A percentile compares a stretch with the other conserved stretches of the same genome.
Evolutionary conservation across 1,140 invertebrate species (phyloP).

Genomic region (Scylla paramamosain): DNA sequence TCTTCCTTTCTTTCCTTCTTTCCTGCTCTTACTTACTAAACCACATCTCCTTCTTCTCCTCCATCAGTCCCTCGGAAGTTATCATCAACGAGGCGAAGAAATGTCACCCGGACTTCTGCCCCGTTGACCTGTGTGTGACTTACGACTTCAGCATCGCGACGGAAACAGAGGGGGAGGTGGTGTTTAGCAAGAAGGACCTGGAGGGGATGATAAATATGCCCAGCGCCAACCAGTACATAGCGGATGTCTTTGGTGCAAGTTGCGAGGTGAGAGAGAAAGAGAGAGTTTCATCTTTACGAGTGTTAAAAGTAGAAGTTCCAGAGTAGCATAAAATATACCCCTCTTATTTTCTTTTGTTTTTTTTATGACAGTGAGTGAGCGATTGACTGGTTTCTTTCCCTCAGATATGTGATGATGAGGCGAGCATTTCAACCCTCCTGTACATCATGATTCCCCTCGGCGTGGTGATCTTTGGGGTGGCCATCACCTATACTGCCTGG

Average conservation of each 20-base stretch:
- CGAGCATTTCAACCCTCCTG: background rate
- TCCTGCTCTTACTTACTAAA: too few species aligned
- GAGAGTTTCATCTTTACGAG: too few species aligned
- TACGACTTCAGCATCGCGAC: background rate
- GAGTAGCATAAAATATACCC: too few species aligned
- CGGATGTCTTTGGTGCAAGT: background rate
- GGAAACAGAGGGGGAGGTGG: background rate
- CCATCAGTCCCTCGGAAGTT: background rate
- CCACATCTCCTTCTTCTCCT: background rate
- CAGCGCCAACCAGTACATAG: background rate
- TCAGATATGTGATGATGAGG: background rate
- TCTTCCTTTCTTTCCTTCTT: too few species aligned
- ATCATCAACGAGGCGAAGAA: background rate
- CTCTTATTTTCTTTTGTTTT: too few species aligned
- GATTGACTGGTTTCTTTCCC: too few species aligned
- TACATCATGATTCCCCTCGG: background rate
- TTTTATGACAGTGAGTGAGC: too few species aligned
- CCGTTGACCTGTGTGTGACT: background rate
- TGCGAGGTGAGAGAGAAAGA: constrained; percentile 15
- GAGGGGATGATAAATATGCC: background rate
- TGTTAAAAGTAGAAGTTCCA: too few species aligned
- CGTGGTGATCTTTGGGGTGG: background rate
- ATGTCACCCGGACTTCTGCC: constrained; percentile 24
- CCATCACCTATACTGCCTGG: background rate
- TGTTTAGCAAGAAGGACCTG: background rate